Percentiles rank a stretch among this genome's conserved stretches.
These are phyloP conservation scores for Lamellibrachia satsuma DNA, from an alignment of 2,888 invertebrate species.

Conservation along the genomic window DNA sequence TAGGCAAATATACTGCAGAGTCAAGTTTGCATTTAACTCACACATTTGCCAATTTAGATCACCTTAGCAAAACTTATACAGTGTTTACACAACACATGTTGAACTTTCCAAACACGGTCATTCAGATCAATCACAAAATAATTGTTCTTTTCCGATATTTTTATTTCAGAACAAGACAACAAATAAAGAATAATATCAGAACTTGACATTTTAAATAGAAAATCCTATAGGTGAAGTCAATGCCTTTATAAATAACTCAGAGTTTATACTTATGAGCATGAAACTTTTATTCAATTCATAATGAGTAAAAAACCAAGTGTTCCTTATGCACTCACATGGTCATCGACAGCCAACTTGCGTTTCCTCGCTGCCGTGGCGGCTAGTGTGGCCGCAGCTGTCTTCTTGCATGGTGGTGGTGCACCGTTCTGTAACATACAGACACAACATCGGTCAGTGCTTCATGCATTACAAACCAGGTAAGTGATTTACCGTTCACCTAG, in stretches of 20 bases:
- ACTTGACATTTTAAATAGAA: not conserved
- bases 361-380: constrained; percentile 9
- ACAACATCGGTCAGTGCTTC: not conserved
- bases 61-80: no score
- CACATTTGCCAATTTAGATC: no score
- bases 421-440: constrained; percentile 25
- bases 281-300: not conserved
- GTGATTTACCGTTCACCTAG: no score
- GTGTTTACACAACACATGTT: no score
- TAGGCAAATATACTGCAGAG: not conserved
- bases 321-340: constrained; percentile 43
- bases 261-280: not conserved
- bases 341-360: constrained; percentile 50
- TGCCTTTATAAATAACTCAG: not conserved
- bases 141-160: no score
- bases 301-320: not conserved
- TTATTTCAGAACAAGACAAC: not conserved
- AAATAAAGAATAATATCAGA: not conserved
- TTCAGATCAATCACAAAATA: not conserved
- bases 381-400: constrained; percentile 14
- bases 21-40: not conserved
- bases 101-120: not conserved
- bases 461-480: no score
- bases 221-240: no score
- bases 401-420: constrained; percentile 6